phyloP scores from a whole-genome alignment of 1,140 invertebrate species.

The Tetramorium alpestre region DNA sequence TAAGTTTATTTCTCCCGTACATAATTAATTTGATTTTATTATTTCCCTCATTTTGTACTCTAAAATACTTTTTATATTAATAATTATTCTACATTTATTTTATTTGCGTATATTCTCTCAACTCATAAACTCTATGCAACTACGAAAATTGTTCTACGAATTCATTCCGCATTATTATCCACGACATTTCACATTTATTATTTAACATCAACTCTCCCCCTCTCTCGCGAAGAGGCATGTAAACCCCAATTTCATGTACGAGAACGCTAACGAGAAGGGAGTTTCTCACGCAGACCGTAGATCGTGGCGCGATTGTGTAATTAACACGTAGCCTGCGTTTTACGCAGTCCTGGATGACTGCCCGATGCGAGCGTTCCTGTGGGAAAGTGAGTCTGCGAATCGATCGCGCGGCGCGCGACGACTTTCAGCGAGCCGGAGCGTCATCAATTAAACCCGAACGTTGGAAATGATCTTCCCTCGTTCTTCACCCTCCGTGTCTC shows the following conservation, averaged over 20 bases:
- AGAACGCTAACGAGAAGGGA: not conserved
- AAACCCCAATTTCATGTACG: not conserved
- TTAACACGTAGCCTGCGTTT: slow-evolving; percentile 32
- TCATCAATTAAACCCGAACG: slow-evolving; percentile 43
- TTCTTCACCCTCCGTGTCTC: not conserved
- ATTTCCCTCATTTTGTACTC: not conserved
- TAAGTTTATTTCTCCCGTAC: not conserved
- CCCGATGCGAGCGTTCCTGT: not conserved
- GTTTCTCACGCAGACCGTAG: not conserved
- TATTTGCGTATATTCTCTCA: not conserved
- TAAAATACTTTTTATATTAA: not conserved
- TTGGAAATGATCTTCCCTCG: slow-evolving; percentile 30
- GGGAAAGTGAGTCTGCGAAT: slow-evolving; percentile 47
- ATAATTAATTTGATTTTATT: not conserved
- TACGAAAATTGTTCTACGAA: not conserved
- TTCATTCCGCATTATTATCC: not conserved
- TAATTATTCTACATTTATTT: not conserved
- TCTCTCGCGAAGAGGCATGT: not conserved
- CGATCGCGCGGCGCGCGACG: slow-evolving; percentile 2
- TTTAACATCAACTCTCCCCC: not conserved
- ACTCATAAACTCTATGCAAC: not conserved
- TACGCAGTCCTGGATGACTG: not conserved
- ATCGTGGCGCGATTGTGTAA: slow-evolving; percentile 16
- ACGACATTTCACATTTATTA: not conserved
- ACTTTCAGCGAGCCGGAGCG: not conserved